These are phyloP conservation scores for Astyanax mexicanus DNA, from an alignment of 2,797 vertebrate genomes.

Conservation along the genomic window DNA sequence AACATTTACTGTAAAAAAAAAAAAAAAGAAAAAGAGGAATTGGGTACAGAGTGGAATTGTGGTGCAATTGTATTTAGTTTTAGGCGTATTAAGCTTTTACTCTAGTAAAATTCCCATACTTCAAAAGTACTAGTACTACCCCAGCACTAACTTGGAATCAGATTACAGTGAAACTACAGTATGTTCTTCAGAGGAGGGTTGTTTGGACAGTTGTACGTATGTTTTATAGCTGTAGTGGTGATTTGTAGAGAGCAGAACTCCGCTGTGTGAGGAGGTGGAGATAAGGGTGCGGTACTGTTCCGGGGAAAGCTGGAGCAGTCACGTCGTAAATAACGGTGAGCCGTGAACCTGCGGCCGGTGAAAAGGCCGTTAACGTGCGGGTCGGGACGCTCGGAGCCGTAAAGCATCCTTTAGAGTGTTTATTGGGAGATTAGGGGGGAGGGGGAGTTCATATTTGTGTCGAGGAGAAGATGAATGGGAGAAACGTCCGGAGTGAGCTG, in stretches of 20 bases:
- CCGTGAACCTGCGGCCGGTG: not conserved
- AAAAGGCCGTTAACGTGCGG: conserved; percentile 37
- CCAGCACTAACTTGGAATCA: no score
- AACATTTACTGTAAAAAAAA: no score
- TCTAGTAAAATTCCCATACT: no score
- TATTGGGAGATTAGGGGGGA: conserved; percentile 61
- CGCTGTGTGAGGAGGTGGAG: not conserved
- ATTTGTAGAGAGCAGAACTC: not conserved
- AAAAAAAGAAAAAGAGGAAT: no score
- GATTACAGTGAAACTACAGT: no score
- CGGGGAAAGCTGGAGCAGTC: not conserved
- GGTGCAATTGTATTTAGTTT: no score
- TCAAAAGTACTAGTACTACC: no score
- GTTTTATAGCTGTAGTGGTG: not conserved
- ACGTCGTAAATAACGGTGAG: not conserved
- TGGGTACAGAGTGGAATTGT: no score
- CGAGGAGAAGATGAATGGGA: conserved; percentile 75
- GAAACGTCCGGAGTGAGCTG: conserved; percentile 69
- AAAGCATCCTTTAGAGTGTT: conserved; percentile 71
- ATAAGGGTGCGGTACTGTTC: not conserved
- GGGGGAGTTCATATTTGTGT: conserved; percentile 65
- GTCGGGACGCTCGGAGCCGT: conserved; percentile 56
- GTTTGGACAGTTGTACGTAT: not conserved
- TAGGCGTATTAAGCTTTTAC: no score
- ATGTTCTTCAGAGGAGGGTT: no score